These are phyloP conservation scores for Xiphophorus hellerii DNA, from an alignment of 2,113 vertebrate species.

Conservation along the genomic window DNA sequence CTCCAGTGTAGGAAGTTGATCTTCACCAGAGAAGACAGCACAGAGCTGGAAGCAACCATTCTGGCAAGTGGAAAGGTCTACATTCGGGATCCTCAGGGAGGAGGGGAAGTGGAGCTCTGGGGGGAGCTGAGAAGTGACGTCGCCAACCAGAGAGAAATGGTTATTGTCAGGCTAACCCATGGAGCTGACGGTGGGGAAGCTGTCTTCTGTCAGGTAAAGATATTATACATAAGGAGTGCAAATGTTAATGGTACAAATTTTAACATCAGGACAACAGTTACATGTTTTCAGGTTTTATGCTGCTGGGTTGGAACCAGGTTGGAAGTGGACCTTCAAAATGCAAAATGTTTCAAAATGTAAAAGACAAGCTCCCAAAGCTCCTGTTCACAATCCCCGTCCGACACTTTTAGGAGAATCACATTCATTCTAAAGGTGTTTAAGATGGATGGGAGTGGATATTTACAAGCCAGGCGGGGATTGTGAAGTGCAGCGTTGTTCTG, in stretches of 20 bases:
- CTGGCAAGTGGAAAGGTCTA: slow-evolving; percentile 82
- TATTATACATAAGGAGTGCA: neutral
- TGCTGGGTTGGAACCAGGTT: no score
- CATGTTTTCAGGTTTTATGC: neutral
- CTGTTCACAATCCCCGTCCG: no score
- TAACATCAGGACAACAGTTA: neutral
- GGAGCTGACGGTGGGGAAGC: slow-evolving; percentile 86
- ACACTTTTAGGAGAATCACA: no score
- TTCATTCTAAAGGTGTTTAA: no score
- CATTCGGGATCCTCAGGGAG: slow-evolving; percentile 55
- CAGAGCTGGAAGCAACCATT: slow-evolving; percentile 77
- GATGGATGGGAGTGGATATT: no score
- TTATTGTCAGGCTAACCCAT: slow-evolving; percentile 82
- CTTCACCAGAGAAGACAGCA: slow-evolving; percentile 78
- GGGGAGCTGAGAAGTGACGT: slow-evolving; percentile 76
- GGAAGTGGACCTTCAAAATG: no score
- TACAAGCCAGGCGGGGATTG: no score
- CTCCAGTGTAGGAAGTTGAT: slow-evolving; percentile 74
- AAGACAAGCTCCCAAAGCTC: no score
- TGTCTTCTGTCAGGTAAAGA: slow-evolving; percentile 90
- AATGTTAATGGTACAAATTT: neutral
- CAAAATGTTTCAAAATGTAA: no score
- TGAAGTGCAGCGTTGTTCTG: no score
- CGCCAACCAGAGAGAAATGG: slow-evolving; percentile 67
- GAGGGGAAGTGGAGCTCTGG: slow-evolving; percentile 72